Conservation (phyloP, 2,113 vertebrate species). For the Spizaetus ornatus region DNA sequence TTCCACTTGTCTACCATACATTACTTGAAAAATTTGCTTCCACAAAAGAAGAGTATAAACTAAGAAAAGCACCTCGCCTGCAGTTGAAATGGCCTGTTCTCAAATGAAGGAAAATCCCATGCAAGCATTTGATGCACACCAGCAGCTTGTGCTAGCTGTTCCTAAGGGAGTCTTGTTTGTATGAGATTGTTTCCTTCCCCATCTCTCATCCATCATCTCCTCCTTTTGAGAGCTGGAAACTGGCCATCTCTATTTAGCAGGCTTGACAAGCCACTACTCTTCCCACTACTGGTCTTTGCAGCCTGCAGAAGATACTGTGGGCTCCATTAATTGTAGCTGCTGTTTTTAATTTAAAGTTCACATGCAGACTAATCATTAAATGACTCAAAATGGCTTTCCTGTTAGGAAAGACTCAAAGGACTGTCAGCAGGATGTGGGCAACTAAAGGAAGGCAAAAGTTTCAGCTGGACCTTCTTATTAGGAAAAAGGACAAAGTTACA, state of each 20-base stretch:
- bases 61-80: neutral
- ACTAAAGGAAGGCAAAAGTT: neutral
- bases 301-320: neutral
- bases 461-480: neutral
- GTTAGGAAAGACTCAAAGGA: neutral
- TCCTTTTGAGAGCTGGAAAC: slow-evolving; percentile 13
- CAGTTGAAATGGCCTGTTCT: neutral
- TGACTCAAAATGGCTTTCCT: neutral
- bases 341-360: slow-evolving; percentile 54
- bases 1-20: neutral
- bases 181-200: slow-evolving; percentile 11
- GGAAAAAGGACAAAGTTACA: neutral
- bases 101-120: neutral
- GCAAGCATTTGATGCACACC: neutral
- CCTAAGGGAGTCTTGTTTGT: neutral
- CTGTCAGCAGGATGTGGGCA: neutral
- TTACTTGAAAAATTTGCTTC: neutral
- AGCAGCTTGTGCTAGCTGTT: neutral
- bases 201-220: slow-evolving; percentile 26
- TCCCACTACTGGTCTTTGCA: neutral
- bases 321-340: slow-evolving; percentile 18
- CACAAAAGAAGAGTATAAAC: neutral
- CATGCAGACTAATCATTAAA: slow-evolving; percentile 17
- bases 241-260: slow-evolving; percentile 8
- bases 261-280: neutral